Conservation (phyloP, 2,888 invertebrate genomes). For the Drymonia ruficornis region DNA sequence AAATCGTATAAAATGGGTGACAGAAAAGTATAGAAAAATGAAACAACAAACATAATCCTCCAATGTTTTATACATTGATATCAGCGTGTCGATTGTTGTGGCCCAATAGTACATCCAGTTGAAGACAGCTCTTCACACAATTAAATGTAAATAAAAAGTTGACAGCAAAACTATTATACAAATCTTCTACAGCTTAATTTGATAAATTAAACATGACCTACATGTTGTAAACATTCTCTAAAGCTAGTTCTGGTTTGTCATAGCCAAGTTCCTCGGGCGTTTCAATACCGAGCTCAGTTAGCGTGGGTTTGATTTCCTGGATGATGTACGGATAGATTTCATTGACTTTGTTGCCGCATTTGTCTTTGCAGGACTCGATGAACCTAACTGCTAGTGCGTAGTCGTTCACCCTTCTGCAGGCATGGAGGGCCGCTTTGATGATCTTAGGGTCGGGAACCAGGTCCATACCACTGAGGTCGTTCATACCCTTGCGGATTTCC, state of each 20-base stretch:
- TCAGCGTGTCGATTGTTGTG: constrained; percentile 55
- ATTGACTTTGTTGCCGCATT: constrained; percentile 90
- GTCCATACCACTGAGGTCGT: constrained; percentile 95
- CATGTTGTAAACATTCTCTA: constrained; percentile 89
- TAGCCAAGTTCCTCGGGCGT: constrained; percentile 98
- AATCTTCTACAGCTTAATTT: constrained; percentile 73
- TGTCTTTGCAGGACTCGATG: constrained; percentile 95
- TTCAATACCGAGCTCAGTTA: constrained; percentile 96
- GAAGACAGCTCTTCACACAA: constrained; percentile 57
- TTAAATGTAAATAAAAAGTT: constrained; percentile 60
- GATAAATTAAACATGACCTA: constrained; percentile 54
- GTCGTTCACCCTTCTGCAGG: constrained; percentile 97
- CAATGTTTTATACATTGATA: constrained; percentile 69
- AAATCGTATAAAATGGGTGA: constrained; percentile 27
- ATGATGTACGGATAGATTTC: constrained; percentile 95
- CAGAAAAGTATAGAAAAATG: constrained; percentile 42
- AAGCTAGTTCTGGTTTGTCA: constrained; percentile 97
- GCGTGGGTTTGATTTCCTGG: constrained; percentile 95
- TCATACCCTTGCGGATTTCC: constrained; percentile 97
- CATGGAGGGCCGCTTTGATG: constrained; percentile 93
- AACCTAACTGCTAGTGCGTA: constrained; percentile 96
- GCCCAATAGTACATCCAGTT: constrained; percentile 52
- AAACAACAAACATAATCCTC: constrained; percentile 53
- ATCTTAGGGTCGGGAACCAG: constrained; percentile 96
- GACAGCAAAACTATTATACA: constrained; percentile 77